Evolutionary conservation across 2,797 vertebrate species (phyloP).

Genomic region (Pseudochirops corinnae): DNA sequence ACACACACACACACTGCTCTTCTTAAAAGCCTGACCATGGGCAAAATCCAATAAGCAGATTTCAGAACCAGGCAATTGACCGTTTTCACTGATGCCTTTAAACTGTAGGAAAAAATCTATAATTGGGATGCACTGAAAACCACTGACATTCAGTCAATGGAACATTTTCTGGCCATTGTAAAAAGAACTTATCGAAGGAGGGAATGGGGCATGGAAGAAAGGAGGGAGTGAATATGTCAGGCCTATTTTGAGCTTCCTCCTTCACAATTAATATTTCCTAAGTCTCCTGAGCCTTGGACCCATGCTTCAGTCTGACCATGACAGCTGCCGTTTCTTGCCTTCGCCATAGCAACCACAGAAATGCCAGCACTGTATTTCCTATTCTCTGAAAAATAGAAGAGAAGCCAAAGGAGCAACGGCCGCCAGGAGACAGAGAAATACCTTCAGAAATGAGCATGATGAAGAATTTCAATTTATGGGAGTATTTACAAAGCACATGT

Average conservation of each 20-base stretch:
- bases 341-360: conserved; percentile 94
- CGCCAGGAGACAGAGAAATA: conserved; percentile 82
- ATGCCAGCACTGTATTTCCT: conserved; percentile 94
- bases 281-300: conserved; percentile 95
- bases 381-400: conserved; percentile 92
- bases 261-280: conserved; percentile 97
- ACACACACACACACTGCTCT: background rate
- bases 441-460: conserved; percentile 80
- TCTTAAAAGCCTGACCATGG: conserved; percentile 56
- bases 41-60: conserved; percentile 63
- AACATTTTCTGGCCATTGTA: conserved; percentile 26
- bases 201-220: conserved; percentile 34
- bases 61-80: conserved; percentile 69
- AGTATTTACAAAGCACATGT: conserved; percentile 70
- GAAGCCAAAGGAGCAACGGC: conserved; percentile 84
- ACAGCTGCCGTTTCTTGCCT: conserved; percentile 94
- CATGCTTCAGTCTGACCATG: conserved; percentile 87
- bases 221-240: conserved; percentile 80
- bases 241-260: conserved; percentile 89
- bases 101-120: conserved; percentile 60
- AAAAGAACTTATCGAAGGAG: conserved; percentile 80
- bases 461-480: conserved; percentile 80
- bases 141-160: conserved; percentile 75
- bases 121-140: conserved; percentile 80
- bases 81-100: conserved; percentile 79